Conservation (phyloP, 2,113 vertebrate species). For the Lepisosteus oculatus region DNA sequence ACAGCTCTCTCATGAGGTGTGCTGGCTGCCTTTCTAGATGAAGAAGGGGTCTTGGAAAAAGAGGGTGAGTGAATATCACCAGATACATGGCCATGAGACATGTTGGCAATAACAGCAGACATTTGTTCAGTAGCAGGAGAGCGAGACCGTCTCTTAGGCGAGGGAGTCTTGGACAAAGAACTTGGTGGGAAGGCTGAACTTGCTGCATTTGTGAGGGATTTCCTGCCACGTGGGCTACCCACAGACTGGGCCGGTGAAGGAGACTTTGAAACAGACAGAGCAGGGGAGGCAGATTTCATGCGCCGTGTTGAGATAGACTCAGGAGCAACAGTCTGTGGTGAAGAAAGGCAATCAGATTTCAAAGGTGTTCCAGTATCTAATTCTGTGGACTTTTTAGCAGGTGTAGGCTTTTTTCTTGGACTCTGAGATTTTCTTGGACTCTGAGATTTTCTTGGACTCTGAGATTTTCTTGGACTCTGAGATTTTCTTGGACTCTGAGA, state of each 20-base stretch:
- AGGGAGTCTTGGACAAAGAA: slow-evolving; percentile 21
- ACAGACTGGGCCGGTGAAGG: slow-evolving; percentile 30
- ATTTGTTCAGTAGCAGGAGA: not conserved
- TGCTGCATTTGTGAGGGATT: not conserved
- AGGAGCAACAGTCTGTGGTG: too few relatives aligned
- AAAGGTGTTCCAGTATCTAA: slow-evolving; percentile 17
- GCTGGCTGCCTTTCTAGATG: too few relatives aligned
- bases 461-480: too few relatives aligned
- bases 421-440: too few relatives aligned
- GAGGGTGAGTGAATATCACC: not conserved
- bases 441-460: not conserved
- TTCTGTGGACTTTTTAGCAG: slow-evolving; percentile 25
- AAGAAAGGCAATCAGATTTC: not conserved
- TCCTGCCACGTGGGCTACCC: not conserved
- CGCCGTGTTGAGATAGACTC: too few relatives aligned
- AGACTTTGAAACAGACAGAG: not conserved
- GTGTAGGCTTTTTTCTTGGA: slow-evolving; percentile 9
- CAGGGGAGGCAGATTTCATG: too few relatives aligned
- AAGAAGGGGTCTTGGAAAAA: not conserved
- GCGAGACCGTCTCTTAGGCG: slow-evolving; percentile 16
- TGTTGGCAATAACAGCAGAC: too few relatives aligned
- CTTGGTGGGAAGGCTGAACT: slow-evolving; percentile 22
- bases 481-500: too few relatives aligned
- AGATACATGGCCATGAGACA: too few relatives aligned
- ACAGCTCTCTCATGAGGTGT: not conserved